phyloP scores from a whole-genome alignment of 2,113 vertebrate species.

The Atherinomorus stipes region DNA sequence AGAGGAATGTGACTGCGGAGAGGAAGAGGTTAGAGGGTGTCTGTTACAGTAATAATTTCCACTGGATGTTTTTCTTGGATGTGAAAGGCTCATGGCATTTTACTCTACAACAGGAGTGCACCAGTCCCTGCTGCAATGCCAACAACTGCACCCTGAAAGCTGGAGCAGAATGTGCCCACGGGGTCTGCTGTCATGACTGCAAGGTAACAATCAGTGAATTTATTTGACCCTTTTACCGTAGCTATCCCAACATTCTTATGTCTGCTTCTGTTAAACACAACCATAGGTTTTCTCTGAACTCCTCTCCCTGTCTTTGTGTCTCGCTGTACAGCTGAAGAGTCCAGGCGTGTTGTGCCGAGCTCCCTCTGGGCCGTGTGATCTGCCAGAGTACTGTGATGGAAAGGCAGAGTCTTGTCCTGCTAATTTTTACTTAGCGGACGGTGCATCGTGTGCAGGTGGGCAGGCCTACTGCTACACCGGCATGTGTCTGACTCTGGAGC shows the following conservation, averaged over 20 bases:
- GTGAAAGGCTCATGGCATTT: constrained; percentile 14
- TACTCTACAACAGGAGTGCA: constrained; percentile 86
- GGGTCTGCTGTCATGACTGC: constrained; percentile 93
- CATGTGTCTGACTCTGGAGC: constrained; percentile 94
- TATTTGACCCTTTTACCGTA: not conserved
- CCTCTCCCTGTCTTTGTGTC: not conserved
- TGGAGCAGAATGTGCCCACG: constrained; percentile 93
- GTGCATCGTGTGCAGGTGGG: constrained; percentile 84
- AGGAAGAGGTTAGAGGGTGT: constrained; percentile 86
- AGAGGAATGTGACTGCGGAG: constrained; percentile 97
- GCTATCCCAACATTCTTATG: not conserved
- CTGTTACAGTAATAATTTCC: not conserved
- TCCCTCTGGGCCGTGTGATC: constrained; percentile 88
- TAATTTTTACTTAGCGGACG: constrained; percentile 93
- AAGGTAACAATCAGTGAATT: constrained; percentile 82
- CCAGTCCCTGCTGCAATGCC: constrained; percentile 93
- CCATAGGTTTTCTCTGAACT: not conserved
- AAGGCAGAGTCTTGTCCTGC: constrained; percentile 89
- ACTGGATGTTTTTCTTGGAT: not conserved
- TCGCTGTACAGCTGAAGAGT: constrained; percentile 83
- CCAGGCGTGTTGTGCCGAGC: constrained; percentile 88
- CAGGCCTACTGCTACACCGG: constrained; percentile 95
- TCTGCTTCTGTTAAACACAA: not conserved
- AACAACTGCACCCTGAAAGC: constrained; percentile 91
- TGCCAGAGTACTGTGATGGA: constrained; percentile 94